phyloP scores from a whole-genome alignment of 2,797 vertebrate species.

The Natrix natrix region DNA sequence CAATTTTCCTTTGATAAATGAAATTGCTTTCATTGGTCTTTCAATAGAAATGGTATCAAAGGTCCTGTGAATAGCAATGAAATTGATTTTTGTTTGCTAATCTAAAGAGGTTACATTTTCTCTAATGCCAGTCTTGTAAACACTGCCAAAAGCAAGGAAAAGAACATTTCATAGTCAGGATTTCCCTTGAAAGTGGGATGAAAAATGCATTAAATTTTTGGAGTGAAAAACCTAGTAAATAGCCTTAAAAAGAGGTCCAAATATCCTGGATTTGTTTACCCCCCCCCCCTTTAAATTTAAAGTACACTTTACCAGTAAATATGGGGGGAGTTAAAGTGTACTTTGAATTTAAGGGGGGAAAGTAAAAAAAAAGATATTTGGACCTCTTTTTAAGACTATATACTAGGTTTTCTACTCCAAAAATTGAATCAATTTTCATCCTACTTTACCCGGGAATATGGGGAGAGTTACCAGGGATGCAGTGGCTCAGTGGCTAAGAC shows the following conservation, averaged over 20 bases:
- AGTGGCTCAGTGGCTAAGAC: too few species aligned
- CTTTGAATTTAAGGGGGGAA: neutral
- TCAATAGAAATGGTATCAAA: slow-evolving; percentile 10
- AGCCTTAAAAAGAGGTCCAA: neutral
- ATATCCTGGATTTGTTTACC: neutral
- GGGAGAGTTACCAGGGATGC: too few species aligned
- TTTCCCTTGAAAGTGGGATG: neutral
- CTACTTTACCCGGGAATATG: neutral
- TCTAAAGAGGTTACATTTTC: slow-evolving; percentile 21
- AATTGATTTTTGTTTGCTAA: slow-evolving; percentile 13
- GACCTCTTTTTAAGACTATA: neutral
- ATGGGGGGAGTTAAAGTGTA: neutral
- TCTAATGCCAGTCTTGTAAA: neutral
- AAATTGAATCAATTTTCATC: neutral
- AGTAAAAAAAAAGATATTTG: neutral
- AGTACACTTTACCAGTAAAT: neutral
- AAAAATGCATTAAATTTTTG: neutral
- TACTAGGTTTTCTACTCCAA: neutral
- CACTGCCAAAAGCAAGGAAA: neutral
- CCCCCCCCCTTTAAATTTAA: neutral
- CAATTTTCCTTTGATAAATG: slow-evolving; percentile 28
- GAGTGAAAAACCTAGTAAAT: neutral
- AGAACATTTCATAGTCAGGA: neutral
- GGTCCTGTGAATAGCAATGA: slow-evolving; percentile 12
- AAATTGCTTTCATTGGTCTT: slow-evolving; percentile 10